phyloP scores from a whole-genome alignment of 2,797 vertebrate species.

The Sebastiscus albofasciatus region DNA sequence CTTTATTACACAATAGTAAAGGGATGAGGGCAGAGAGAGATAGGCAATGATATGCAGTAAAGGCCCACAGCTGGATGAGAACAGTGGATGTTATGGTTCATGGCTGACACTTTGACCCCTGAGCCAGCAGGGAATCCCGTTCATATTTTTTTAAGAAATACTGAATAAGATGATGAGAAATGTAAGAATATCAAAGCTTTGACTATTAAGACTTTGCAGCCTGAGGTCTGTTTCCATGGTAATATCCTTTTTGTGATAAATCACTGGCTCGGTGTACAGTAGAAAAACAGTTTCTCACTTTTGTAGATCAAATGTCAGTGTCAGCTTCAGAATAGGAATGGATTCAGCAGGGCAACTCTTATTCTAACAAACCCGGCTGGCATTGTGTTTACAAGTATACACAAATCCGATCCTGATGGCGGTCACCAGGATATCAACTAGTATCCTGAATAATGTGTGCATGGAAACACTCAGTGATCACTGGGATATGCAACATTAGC shows the following conservation, averaged over 20 bases:
- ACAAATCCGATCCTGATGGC: neutral
- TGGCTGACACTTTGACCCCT: neutral
- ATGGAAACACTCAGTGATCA: slow-evolving; percentile 37
- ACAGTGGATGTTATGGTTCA: neutral
- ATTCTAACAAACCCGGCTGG: neutral
- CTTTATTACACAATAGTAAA: neutral
- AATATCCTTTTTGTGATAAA: neutral
- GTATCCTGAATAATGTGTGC: slow-evolving; percentile 14
- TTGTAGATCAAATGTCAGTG: slow-evolving; percentile 9
- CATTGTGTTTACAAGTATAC: neutral
- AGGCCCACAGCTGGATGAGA: neutral
- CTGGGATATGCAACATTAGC: slow-evolving; percentile 32
- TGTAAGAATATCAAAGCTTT: neutral
- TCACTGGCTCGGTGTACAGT: neutral
- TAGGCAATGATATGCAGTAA: neutral
- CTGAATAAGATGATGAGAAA: neutral
- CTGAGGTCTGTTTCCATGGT: neutral
- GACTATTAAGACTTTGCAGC: neutral
- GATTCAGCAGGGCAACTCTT: neutral
- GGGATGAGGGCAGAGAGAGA: neutral
- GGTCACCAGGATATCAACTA: slow-evolving; percentile 8
- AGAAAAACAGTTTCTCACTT: neutral
- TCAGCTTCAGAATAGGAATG: neutral
- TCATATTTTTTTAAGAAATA: neutral
- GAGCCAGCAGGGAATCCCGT: neutral